phyloP scores from a whole-genome alignment of 2,888 invertebrate genomes.

The Lasioglossum lativentre region DNA sequence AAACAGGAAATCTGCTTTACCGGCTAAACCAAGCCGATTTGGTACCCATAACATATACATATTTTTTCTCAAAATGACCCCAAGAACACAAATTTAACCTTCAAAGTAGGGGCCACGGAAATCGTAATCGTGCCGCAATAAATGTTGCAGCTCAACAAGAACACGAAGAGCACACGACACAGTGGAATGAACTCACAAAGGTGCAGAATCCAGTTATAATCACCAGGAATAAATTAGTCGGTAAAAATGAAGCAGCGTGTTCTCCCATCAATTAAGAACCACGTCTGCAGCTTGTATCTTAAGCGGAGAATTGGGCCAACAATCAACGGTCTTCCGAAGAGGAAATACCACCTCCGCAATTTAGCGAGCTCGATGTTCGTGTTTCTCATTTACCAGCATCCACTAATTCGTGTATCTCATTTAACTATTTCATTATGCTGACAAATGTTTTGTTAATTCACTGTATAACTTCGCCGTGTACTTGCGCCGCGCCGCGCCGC shows the following conservation, averaged over 20 bases:
- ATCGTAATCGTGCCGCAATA: no score
- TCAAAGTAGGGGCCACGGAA: no score
- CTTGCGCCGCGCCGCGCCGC: not conserved
- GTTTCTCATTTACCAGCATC: constrained; percentile 50
- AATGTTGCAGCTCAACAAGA: not conserved
- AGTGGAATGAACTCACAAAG: not conserved
- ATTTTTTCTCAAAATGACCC: no score
- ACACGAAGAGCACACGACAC: not conserved
- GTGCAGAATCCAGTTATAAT: not conserved
- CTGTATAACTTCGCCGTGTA: constrained; percentile 1
- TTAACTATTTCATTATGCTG: constrained; percentile 53
- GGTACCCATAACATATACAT: no score
- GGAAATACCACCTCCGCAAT: constrained; percentile 45
- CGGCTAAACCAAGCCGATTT: no score
- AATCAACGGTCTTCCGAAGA: constrained; percentile 61
- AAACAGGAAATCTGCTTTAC: no score
- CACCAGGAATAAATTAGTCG: not conserved
- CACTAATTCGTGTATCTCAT: constrained; percentile 54
- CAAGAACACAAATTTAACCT: no score
- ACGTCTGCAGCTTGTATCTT: constrained; percentile 21
- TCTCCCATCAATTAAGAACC: not conserved
- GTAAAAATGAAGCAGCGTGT: not conserved
- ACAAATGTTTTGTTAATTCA: constrained; percentile 58
- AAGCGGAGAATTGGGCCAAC: constrained; percentile 67
- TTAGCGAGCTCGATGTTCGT: constrained; percentile 48